phyloP scores from a whole-genome alignment of 2,113 vertebrate genomes.

The Cyprinodon brontotheroides region DNA sequence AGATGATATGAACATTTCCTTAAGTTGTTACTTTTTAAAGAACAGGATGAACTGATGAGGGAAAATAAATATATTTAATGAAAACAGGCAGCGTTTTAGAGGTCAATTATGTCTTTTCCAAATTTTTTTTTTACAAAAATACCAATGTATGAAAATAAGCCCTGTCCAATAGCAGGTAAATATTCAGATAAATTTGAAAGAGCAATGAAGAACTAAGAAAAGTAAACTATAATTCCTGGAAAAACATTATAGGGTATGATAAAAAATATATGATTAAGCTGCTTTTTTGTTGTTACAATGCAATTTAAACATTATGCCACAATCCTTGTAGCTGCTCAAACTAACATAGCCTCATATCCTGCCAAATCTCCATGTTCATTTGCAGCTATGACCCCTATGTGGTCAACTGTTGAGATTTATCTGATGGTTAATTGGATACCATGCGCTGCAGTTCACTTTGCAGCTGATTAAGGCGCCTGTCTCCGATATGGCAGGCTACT shows the following conservation, averaged over 20 bases:
- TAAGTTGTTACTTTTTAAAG: too few species aligned
- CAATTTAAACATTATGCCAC: neutral
- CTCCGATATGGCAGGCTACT: slow-evolving; percentile 27
- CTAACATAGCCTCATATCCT: neutral
- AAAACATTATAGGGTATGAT: neutral
- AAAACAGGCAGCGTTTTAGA: neutral
- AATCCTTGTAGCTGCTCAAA: neutral
- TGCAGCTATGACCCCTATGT: slow-evolving; percentile 5
- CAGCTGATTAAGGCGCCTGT: slow-evolving; percentile 59
- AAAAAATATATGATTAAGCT: neutral
- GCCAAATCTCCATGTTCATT: slow-evolving; percentile 10
- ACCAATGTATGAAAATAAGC: neutral
- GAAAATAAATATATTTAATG: too few species aligned
- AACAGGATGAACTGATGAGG: too few species aligned
- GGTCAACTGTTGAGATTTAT: slow-evolving; percentile 54
- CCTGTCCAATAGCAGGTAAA: neutral
- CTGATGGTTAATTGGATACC: slow-evolving; percentile 61
- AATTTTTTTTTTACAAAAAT: neutral
- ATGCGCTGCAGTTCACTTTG: slow-evolving; percentile 49
- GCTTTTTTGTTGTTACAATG: neutral
- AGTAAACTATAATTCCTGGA: too few species aligned
- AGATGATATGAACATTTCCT: too few species aligned
- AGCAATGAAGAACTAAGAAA: neutral
- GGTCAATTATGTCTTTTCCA: neutral
- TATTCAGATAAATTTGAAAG: neutral